phyloP scores from a whole-genome alignment of 2,888 invertebrate genomes.

The Tipula vernalis region DNA sequence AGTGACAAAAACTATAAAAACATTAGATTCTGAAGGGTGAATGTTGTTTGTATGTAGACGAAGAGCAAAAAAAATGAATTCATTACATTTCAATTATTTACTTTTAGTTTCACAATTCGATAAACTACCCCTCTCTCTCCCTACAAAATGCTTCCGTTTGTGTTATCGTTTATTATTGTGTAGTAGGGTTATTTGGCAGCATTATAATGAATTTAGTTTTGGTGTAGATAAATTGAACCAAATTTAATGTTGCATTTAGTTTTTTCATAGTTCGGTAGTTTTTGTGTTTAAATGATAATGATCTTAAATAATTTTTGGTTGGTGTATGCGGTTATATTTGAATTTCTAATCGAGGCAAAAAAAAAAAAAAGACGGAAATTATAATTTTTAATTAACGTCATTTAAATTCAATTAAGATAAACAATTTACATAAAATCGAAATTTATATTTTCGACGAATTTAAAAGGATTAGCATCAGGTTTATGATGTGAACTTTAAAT shows the following conservation, averaged over 20 bases:
- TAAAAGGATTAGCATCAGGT: background rate
- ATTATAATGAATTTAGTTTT: background rate
- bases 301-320: background rate
- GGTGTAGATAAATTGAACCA: background rate
- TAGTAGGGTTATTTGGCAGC: background rate
- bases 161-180: background rate
- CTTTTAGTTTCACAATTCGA: background rate
- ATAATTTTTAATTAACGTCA: slow-evolving; percentile 4
- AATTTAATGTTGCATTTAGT: background rate
- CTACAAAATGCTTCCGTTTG: background rate
- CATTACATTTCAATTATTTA: slow-evolving; percentile 4
- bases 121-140: background rate
- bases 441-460: background rate
- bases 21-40: background rate
- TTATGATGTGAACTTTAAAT: too few relatives aligned
- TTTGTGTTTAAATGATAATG: background rate
- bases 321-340: background rate
- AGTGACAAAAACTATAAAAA: background rate
- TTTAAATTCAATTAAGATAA: slow-evolving; percentile 4
- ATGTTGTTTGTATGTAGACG: background rate
- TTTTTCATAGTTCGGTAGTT: background rate
- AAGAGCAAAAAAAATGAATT: background rate
- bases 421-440: background rate
- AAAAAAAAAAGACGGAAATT: background rate
- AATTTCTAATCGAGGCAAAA: background rate